Evolutionary conservation across 2,797 vertebrate genomes (phyloP).

Genomic region (Sebastes taczanowskii): DNA sequence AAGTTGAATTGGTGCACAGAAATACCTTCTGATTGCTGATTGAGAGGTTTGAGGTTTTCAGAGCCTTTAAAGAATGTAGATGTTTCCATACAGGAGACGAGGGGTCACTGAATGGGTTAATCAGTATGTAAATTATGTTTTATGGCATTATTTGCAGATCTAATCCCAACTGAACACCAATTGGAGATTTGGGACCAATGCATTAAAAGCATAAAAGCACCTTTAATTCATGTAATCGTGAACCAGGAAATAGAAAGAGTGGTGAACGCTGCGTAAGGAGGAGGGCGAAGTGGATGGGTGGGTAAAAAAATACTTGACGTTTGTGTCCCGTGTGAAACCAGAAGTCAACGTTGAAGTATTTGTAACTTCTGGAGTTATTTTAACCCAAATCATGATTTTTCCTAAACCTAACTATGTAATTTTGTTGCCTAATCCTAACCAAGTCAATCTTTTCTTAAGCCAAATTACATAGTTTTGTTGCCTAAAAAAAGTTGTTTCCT

Average conservation of each 20-base stretch:
- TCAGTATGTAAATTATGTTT: background rate
- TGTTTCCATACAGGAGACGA: background rate
- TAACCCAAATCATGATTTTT: too few species aligned
- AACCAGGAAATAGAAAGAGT: too few species aligned
- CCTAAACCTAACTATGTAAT: too few species aligned
- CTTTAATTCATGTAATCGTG: background rate
- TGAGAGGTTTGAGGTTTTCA: background rate
- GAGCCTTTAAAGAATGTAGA: background rate
- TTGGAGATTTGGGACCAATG: background rate
- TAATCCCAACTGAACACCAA: background rate
- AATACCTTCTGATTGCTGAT: background rate
- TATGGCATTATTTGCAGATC: background rate
- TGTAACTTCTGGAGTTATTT: too few species aligned
- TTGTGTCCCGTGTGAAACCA: too few species aligned
- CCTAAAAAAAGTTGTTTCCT: too few species aligned
- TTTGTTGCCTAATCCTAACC: too few species aligned
- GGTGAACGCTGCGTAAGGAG: too few species aligned
- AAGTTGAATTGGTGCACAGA: background rate
- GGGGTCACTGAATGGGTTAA: background rate
- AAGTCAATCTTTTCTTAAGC: too few species aligned
- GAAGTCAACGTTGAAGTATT: too few species aligned
- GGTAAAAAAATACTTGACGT: too few species aligned
- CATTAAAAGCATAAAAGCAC: background rate
- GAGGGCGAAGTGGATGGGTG: too few species aligned
- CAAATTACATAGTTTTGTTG: rapidly evolving